These are phyloP conservation scores for Tiliacea aurago DNA, from an alignment of 2,888 invertebrate species.

Conservation along the genomic window DNA sequence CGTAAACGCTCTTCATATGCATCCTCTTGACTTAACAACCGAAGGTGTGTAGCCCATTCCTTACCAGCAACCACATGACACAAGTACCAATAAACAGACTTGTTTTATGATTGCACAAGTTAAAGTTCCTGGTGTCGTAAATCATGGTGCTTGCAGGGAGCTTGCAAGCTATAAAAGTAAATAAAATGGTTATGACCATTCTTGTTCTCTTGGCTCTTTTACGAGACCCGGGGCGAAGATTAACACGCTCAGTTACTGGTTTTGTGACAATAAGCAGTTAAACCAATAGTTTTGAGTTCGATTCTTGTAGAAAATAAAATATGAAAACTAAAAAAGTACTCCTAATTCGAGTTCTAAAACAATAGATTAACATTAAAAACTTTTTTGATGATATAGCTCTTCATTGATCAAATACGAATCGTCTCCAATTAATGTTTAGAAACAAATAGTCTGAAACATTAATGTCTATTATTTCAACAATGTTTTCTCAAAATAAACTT, in stretches of 20 bases:
- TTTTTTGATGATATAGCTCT: neutral
- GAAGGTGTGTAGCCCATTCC: neutral
- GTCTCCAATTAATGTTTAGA: constrained; percentile 11
- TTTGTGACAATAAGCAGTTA: constrained; percentile 33
- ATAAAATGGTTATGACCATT: constrained; percentile 55
- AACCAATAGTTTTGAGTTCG: constrained; percentile 21
- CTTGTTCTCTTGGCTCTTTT: constrained; percentile 44
- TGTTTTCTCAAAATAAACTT: constrained; percentile 17
- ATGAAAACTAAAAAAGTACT: neutral
- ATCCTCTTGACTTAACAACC: neutral
- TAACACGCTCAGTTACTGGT: constrained; percentile 31
- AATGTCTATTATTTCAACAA: neutral
- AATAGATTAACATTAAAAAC: neutral
- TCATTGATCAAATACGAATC: constrained; percentile 4
- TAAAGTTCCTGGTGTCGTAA: constrained; percentile 43
- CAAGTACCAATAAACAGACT: constrained; percentile 47
- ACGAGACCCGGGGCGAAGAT: constrained; percentile 46
- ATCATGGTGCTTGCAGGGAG: constrained; percentile 45
- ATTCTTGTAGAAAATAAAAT: constrained; percentile 16
- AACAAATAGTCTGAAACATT: constrained; percentile 10
- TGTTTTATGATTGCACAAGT: constrained; percentile 45
- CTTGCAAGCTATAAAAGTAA: constrained; percentile 60
- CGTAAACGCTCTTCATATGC: no score
- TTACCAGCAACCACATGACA: constrained; percentile 15
- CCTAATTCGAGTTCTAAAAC: neutral